Evolutionary conservation across 1,140 invertebrate genomes (phyloP).

Genomic region (Lordiphosa collinella): DNA sequence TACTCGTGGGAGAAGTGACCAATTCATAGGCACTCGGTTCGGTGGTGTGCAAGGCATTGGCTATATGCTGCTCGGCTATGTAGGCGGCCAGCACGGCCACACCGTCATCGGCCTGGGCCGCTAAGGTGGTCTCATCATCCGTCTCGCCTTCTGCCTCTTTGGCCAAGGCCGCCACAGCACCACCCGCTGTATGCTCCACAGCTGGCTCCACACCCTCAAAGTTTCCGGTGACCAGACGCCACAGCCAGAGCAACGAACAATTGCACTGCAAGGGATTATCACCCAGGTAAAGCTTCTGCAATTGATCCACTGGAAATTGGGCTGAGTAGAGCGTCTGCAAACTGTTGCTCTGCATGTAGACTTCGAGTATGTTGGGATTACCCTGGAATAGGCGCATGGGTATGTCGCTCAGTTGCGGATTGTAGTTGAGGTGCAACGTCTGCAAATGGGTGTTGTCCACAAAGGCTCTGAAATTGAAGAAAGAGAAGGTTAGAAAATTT

Average conservation of each 20-base stretch:
- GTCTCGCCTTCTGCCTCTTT: conserved; percentile 35
- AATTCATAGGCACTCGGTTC: conserved; percentile 59
- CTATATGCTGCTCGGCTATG: conserved; percentile 67
- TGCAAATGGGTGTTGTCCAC: conserved; percentile 91
- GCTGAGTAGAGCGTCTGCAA: conserved; percentile 87
- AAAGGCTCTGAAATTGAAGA: conserved; percentile 83
- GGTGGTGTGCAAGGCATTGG: conserved; percentile 62
- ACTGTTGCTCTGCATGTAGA: conserved; percentile 87
- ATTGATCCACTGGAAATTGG: conserved; percentile 88
- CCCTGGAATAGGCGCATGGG: conserved; percentile 87
- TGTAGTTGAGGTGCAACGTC: conserved; percentile 87
- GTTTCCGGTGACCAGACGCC: conserved; percentile 83
- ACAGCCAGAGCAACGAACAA: conserved; percentile 92
- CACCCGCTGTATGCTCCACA: conserved; percentile 38
- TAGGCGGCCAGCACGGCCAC: conserved; percentile 59
- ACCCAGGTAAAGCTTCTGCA: conserved; percentile 85
- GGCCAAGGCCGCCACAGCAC: conserved; percentile 40
- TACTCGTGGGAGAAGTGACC: conserved; percentile 34
- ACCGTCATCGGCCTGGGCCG: conserved; percentile 39
- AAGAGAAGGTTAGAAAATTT: neutral
- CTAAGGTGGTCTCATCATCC: conserved; percentile 41
- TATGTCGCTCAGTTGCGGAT: conserved; percentile 85
- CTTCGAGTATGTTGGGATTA: conserved; percentile 86
- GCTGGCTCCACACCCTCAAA: conserved; percentile 53
- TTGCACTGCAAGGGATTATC: conserved; percentile 93